Conservation (phyloP, 2,113 vertebrate species). For the Brachyhypopomus occidentalis region DNA sequence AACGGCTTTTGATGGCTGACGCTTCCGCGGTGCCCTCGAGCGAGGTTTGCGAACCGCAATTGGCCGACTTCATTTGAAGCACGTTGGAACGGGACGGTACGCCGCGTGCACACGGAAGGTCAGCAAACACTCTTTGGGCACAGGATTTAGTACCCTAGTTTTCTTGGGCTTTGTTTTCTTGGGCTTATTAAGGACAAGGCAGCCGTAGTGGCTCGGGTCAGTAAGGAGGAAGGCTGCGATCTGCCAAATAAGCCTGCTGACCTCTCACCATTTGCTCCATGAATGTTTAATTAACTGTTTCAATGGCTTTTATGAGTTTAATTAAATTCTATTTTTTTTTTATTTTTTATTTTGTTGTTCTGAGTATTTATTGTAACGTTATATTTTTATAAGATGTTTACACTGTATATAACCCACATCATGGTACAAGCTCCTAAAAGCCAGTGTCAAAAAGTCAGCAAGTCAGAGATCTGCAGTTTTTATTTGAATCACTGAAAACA, state of each 20-base stretch:
- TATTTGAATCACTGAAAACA: neutral
- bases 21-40: constrained; percentile 6
- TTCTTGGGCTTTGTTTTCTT: constrained; percentile 10
- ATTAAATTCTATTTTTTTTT: no score
- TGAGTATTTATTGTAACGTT: no score
- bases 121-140: constrained; percentile 14
- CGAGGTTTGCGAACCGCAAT: constrained; percentile 8
- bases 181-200: constrained; percentile 10
- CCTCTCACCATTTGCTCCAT: neutral
- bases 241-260: neutral
- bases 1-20: neutral
- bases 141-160: constrained; percentile 19
- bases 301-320: no score
- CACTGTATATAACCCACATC: neutral
- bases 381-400: neutral
- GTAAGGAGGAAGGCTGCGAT: neutral
- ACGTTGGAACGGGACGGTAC: neutral
- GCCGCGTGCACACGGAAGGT: neutral
- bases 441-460: neutral
- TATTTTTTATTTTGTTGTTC: no score
- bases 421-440: neutral
- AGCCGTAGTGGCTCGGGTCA: neutral
- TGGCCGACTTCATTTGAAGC: constrained; percentile 27
- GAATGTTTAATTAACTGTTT: neutral
- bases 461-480: neutral